These are phyloP conservation scores for Brachyptera putata DNA, from an alignment of 2,888 invertebrate genomes.

Conservation along the genomic window DNA sequence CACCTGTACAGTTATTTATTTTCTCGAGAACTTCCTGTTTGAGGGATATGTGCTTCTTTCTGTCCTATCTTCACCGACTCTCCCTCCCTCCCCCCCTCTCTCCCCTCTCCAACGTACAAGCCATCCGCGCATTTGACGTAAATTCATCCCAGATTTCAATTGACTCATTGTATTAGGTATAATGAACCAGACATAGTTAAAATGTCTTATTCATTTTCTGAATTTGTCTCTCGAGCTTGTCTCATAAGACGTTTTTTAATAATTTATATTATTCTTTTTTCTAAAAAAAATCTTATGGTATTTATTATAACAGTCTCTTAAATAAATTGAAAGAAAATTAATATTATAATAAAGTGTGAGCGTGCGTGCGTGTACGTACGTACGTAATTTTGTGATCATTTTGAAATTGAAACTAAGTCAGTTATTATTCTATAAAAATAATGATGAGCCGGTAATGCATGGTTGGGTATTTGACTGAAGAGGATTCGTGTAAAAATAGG, in stretches of 20 bases:
- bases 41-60: constrained; percentile 24
- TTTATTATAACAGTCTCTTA: too few species aligned
- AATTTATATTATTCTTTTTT: too few species aligned
- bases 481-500: too few species aligned
- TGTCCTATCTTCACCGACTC: not conserved
- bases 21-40: constrained; percentile 28
- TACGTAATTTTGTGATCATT: constrained; percentile 31
- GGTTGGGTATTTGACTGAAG: constrained; percentile 25
- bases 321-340: constrained; percentile 18
- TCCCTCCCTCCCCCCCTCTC: constrained; percentile 6
- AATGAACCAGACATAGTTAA: not conserved
- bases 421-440: constrained; percentile 23
- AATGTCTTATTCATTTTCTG: not conserved
- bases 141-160: constrained; percentile 10
- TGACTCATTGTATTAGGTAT: not conserved
- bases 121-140: constrained; percentile 11
- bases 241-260: too few species aligned
- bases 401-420: constrained; percentile 33
- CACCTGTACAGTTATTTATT: constrained; percentile 34
- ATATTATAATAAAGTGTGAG: constrained; percentile 29
- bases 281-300: too few species aligned
- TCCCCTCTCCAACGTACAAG: too few species aligned
- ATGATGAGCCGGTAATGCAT: constrained; percentile 22
- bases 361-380: constrained; percentile 20
- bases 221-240: too few species aligned